phyloP scores from a whole-genome alignment of 2,888 invertebrate species.

The Philereme transversata region DNA sequence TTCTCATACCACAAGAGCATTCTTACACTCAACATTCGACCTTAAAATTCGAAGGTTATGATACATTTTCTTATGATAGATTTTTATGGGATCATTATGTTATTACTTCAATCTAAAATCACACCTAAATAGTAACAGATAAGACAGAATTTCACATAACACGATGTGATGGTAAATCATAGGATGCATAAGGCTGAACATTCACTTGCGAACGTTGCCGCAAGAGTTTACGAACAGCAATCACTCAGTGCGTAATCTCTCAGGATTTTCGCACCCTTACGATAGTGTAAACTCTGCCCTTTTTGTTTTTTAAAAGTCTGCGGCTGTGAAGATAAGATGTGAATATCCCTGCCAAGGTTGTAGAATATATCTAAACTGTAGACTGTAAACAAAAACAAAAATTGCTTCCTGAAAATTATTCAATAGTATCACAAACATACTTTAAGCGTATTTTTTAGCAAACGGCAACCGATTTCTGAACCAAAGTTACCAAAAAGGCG shows the following conservation, averaged over 20 bases:
- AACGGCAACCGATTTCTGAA: too few species aligned
- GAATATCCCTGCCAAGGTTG: constrained; percentile 14
- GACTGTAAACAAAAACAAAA: neutral
- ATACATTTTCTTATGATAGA: constrained; percentile 7
- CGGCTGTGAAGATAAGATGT: constrained; percentile 64
- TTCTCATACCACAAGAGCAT: constrained; percentile 41
- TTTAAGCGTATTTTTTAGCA: too few species aligned
- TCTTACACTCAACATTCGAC: constrained; percentile 44
- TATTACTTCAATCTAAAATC: constrained; percentile 37
- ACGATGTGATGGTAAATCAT: constrained; percentile 63
- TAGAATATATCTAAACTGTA: neutral
- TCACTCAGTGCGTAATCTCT: constrained; percentile 82
- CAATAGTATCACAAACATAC: too few species aligned
- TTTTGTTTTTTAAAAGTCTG: constrained; percentile 74
- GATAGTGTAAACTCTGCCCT: constrained; percentile 59
- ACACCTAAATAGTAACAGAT: constrained; percentile 40
- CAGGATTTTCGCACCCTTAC: constrained; percentile 69
- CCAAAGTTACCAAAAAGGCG: neutral
- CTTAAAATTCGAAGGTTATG: constrained; percentile 37
- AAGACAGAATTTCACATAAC: constrained; percentile 14
- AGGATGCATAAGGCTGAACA: constrained; percentile 64
- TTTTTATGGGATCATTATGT: constrained; percentile 5
- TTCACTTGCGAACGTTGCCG: constrained; percentile 67
- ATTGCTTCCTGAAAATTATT: too few species aligned
- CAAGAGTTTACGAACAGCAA: constrained; percentile 76